phyloP scores from a whole-genome alignment of 2,888 invertebrate genomes.

The Trichogramma evanescens region DNA sequence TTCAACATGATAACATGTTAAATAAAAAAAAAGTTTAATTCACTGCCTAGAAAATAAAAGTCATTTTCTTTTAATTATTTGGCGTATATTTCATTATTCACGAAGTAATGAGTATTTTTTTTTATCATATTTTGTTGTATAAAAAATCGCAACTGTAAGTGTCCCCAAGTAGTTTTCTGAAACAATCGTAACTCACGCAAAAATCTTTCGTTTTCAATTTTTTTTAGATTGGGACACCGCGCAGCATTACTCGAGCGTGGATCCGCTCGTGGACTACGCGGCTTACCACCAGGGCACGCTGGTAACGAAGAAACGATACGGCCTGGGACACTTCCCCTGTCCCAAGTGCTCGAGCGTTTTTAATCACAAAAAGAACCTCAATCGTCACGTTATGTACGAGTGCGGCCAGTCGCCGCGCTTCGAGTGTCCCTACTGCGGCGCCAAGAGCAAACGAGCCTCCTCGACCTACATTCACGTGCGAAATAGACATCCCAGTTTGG shows the following conservation, averaged over 20 bases:
- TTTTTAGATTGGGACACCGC: background rate
- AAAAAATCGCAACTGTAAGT: too few species aligned
- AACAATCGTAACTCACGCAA: too few species aligned
- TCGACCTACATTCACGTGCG: constrained; percentile 16
- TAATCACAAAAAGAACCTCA: constrained; percentile 35
- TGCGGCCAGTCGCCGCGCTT: constrained; percentile 44
- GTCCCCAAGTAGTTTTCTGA: too few species aligned
- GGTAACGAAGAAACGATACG: background rate
- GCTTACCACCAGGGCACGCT: background rate
- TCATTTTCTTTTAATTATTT: too few species aligned
- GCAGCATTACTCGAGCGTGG: background rate
- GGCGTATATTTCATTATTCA: too few species aligned
- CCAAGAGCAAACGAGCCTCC: constrained; percentile 43
- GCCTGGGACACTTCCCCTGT: constrained; percentile 26
- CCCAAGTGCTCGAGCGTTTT: constrained; percentile 34
- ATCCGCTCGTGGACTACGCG: background rate
- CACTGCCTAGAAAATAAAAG: too few species aligned
- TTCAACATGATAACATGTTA: too few species aligned
- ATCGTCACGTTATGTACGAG: constrained; percentile 41
- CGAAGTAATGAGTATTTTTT: too few species aligned
- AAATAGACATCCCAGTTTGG: background rate
- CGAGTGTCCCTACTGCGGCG: constrained; percentile 37
- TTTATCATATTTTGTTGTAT: too few species aligned
- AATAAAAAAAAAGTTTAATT: too few species aligned
- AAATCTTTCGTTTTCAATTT: background rate